Percentiles rank a stretch among this genome's conserved stretches.
These are phyloP conservation scores for Aphelinus certus DNA, from an alignment of 1,140 invertebrate species.

Conservation along the genomic window DNA sequence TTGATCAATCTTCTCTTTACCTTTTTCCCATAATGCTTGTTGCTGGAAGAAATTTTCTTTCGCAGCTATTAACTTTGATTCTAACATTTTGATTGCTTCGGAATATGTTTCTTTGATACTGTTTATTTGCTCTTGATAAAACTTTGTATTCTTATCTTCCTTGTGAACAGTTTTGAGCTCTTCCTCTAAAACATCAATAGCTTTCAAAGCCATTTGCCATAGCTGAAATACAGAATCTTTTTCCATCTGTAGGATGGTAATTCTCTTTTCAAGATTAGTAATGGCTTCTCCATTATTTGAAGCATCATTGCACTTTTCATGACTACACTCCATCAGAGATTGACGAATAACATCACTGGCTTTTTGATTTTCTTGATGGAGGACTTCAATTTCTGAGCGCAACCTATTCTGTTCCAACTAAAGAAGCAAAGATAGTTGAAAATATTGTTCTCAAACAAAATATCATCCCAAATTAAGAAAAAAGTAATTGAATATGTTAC, in stretches of 20 bases:
- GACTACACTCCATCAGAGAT: constrained; percentile 45
- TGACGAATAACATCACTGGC: constrained; percentile 43
- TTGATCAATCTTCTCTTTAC: constrained; percentile 52
- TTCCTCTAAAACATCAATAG: constrained; percentile 67
- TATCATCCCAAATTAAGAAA: neutral
- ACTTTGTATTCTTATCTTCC: constrained; percentile 45
- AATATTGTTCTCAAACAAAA: neutral
- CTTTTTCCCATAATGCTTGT: constrained; percentile 53
- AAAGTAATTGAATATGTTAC: constrained; percentile 43
- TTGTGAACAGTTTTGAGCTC: constrained; percentile 66
- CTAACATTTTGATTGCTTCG: constrained; percentile 59
- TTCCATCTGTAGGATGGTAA: constrained; percentile 61
- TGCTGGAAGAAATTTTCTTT: constrained; percentile 60
- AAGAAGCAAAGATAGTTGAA: constrained; percentile 29
- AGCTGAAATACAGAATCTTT: constrained; percentile 69
- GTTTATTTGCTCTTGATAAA: constrained; percentile 56
- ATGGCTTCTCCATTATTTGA: constrained; percentile 45
- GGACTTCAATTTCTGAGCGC: constrained; percentile 48
- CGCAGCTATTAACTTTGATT: constrained; percentile 55
- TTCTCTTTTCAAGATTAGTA: constrained; percentile 57
- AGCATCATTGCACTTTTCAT: constrained; percentile 44
- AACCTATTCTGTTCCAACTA: constrained; percentile 56
- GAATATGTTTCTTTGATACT: constrained; percentile 61
- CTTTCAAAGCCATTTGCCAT: constrained; percentile 70
- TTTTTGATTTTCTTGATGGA: constrained; percentile 49